Evolutionary conservation across 1,140 invertebrate species (phyloP), one percentile per base, ranked within the genome.

Genomic region (Sycophaga agraensis): DNA sequence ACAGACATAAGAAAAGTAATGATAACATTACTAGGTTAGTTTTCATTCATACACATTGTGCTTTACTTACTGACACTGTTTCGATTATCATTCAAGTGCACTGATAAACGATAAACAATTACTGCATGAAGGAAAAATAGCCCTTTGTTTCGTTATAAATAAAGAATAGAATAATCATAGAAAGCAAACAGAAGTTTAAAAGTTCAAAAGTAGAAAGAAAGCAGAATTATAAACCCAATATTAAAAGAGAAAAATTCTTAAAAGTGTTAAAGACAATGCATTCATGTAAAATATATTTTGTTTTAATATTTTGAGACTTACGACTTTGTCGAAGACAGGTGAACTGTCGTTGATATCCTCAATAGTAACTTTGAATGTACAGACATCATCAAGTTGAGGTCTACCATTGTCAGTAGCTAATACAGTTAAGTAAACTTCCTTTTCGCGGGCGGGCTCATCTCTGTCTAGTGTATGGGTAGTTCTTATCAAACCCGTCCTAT

Each of bases 301-400:
- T n/a, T n/a, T n/a, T n/a, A n/a, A n/a, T n/a, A n/a, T n/a, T 6
- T 4, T 31, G 26, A 19, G 8, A 68, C 74, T 63, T 72, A 86
- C 86, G 62, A 83, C 87, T 89, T 91, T 91, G 72, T 95, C 92
- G 78, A 94, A 93, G 48, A 91, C 86, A 1, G 93, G 92, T 3
- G 82, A 76, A 70, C 94, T 95, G 73, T 96, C 93, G 79, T 96
- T 96, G 67, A 92, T 87, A 79, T 96, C 93, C 71, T 86, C 85
- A 64, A 94, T 91, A 48, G 87, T 88, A 26, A 96, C 89, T 83
- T 91, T 93, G 68, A 95, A 89, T 4, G 90, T 92, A 74, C 93
- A 96, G 26, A 92, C 88, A 69, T 93, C 91, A 67, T 93, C 91
- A 28, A 95, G 79, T 26, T 88, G 85, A 0, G 92, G 92, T 66